These are phyloP conservation scores for Monopterus albus DNA, from an alignment of 2,113 vertebrate species.

Conservation along the genomic window DNA sequence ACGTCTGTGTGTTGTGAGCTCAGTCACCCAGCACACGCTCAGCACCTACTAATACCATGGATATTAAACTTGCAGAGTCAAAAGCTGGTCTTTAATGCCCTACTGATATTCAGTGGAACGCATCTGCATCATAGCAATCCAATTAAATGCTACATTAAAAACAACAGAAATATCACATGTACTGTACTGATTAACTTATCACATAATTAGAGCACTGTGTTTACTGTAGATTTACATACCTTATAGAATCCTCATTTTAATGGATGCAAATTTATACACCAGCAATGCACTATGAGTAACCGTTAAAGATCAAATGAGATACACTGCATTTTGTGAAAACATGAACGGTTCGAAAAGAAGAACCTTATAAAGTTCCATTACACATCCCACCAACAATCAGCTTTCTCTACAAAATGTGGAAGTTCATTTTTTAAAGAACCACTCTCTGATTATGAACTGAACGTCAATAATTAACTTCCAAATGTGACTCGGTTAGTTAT, in stretches of 20 bases:
- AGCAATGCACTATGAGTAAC: too few relatives aligned
- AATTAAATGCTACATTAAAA: not conserved
- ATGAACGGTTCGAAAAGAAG: not conserved
- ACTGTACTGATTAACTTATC: too few relatives aligned
- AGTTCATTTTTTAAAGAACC: not conserved
- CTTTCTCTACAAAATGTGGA: not conserved
- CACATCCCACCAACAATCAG: too few relatives aligned
- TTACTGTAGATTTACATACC: too few relatives aligned
- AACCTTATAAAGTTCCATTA: not conserved
- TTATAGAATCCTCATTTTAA: too few relatives aligned
- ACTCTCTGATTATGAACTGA: not conserved
- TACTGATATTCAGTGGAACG: not conserved
- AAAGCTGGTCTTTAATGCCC: not conserved
- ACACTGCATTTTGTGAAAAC: not conserved
- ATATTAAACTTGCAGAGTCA: not conserved
- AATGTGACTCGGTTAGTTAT: not conserved
- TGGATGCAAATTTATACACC: too few relatives aligned
- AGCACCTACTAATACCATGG: not conserved
- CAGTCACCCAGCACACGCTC: not conserved
- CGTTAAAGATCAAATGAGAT: not conserved
- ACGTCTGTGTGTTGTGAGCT: not conserved
- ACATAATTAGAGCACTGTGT: too few relatives aligned
- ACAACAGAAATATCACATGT: not conserved
- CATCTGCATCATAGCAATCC: not conserved
- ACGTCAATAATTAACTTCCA: slow-evolving; percentile 29